phyloP scores from a whole-genome alignment of 2,888 invertebrate species.

The Campoplex nolae region DNA sequence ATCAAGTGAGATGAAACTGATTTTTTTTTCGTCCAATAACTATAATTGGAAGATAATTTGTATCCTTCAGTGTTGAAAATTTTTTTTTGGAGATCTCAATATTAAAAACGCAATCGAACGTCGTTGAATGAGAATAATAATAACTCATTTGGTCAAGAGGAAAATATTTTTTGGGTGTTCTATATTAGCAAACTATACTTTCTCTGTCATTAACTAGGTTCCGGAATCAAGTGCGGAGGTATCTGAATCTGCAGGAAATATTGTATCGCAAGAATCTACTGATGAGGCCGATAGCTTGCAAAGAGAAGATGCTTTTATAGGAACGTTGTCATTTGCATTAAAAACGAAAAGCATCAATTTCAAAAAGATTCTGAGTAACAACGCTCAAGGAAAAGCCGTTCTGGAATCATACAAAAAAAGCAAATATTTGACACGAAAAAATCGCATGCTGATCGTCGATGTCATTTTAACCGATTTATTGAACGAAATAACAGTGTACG shows the following conservation, averaged over 20 bases:
- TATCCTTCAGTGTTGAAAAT: background rate
- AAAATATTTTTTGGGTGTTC: background rate
- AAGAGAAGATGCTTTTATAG: background rate
- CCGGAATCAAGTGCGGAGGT: background rate
- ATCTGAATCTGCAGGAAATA: conserved; percentile 4
- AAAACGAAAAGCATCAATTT: conserved; percentile 22
- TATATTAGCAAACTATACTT: background rate
- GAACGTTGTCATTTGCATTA: conserved; percentile 22
- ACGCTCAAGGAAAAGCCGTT: conserved; percentile 7
- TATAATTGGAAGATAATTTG: too few relatives aligned
- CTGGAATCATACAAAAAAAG: conserved; percentile 30
- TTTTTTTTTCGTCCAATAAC: too few relatives aligned
- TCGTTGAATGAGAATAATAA: too few relatives aligned
- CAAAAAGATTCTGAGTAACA: conserved; percentile 7
- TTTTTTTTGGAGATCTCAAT: background rate
- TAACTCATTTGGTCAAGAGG: too few relatives aligned
- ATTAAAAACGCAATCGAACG: too few relatives aligned
- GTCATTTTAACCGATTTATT: conserved; percentile 24
- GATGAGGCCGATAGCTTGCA: background rate
- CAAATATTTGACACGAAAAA: conserved; percentile 19
- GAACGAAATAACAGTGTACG: conserved; percentile 20
- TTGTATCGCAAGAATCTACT: conserved; percentile 6
- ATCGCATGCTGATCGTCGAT: conserved; percentile 23
- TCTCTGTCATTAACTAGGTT: background rate
- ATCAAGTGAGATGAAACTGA: too few relatives aligned